A percentile compares a stretch with the other conserved stretches of the same genome.
These are phyloP conservation scores for Propithecus coquereli DNA, from an alignment of 2,113 vertebrate genomes.

Conservation along the genomic window DNA sequence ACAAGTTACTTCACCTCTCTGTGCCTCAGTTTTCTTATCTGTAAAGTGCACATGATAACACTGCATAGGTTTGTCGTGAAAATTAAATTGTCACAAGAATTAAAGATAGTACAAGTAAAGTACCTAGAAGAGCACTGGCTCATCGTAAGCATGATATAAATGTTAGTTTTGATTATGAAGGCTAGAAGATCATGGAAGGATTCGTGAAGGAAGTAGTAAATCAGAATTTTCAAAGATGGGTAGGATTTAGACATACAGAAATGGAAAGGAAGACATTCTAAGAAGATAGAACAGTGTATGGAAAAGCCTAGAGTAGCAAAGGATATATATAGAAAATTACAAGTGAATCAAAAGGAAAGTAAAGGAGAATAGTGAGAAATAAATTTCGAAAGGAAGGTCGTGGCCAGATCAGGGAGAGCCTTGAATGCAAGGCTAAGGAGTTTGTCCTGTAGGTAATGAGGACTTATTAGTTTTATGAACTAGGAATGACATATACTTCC, in stretches of 20 bases:
- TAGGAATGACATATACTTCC: neutral
- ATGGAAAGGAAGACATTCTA: neutral
- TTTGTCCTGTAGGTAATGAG: neutral
- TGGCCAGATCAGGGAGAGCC: neutral
- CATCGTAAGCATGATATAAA: neutral
- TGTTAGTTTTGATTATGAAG: neutral
- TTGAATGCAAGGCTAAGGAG: neutral
- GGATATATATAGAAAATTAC: neutral
- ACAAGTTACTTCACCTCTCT: neutral
- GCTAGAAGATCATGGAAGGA: neutral
- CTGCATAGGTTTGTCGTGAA: neutral
- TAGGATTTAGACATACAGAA: neutral
- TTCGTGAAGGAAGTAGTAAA: neutral
- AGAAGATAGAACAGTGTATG: neutral
- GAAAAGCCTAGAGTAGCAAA: neutral
- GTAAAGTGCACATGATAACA: neutral
- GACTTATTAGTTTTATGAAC: neutral
- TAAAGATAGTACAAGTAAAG: neutral
- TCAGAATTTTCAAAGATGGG: neutral
- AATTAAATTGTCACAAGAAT: neutral
- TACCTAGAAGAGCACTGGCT: neutral
- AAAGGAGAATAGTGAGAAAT: neutral
- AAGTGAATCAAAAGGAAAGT: neutral
- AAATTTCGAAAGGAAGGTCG: neutral
- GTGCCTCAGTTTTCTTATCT: neutral